Percentiles rank a stretch among this genome's conserved stretches.
Conservation (phyloP, 2,888 invertebrate genomes). For the Beris chalybata region DNA sequence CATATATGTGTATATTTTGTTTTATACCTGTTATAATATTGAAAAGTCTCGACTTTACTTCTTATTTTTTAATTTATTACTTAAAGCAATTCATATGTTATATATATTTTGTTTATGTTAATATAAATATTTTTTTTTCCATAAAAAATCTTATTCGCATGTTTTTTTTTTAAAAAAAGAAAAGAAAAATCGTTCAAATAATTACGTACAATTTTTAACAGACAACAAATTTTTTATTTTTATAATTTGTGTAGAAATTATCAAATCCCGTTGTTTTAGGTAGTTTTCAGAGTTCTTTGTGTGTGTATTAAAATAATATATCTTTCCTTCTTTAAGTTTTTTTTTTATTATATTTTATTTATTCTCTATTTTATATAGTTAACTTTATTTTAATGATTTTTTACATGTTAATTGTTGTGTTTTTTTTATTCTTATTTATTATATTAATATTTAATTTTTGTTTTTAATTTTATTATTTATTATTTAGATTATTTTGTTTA, state of each 20-base stretch:
- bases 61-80: background rate
- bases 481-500: background rate
- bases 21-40: conserved; percentile 14
- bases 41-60: conserved; percentile 4
- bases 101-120: conserved; percentile 22
- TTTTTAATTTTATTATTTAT: background rate
- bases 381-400: conserved; percentile 5
- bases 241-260: conserved; percentile 24
- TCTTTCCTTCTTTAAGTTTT: conserved; percentile 17
- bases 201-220: background rate
- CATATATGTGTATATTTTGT: conserved; percentile 29
- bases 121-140: conserved; percentile 10
- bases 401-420: conserved; percentile 1
- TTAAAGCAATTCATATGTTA: conserved; percentile 34
- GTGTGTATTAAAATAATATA: background rate
- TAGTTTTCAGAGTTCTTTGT: background rate
- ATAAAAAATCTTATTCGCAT: background rate
- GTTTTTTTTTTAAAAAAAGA: conserved; percentile 2
- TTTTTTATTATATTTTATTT: conserved; percentile 10
- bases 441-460: background rate
- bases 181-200: background rate
- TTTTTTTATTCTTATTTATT: background rate
- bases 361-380: conserved; percentile 1
- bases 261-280: conserved; percentile 36
- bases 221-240: background rate